A percentile compares a stretch with the other conserved stretches of the same genome.
phyloP scores from a whole-genome alignment of 2,888 invertebrate species.

The Chymomyza procnemis region DNA sequence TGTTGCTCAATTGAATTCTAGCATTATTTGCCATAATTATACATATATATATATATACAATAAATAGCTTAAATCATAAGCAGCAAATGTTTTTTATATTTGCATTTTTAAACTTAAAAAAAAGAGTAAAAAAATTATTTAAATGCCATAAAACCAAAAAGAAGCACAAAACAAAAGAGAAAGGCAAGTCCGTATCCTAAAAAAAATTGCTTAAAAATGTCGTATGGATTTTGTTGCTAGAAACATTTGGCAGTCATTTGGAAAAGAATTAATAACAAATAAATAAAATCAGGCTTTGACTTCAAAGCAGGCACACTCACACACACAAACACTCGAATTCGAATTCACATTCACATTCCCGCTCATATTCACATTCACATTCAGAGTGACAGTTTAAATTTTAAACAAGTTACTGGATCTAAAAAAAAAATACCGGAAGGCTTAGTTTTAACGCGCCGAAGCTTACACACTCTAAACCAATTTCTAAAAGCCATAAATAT shows the following conservation, averaged over 20 bases:
- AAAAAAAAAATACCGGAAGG: background rate
- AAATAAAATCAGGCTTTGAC: constrained; percentile 43
- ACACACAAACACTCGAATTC: constrained; percentile 21
- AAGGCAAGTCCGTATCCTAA: constrained; percentile 45
- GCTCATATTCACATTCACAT: background rate
- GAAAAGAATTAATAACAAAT: constrained; percentile 10
- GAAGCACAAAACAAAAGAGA: constrained; percentile 40
- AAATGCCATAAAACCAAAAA: constrained; percentile 20
- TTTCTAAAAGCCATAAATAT: background rate
- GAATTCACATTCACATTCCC: background rate
- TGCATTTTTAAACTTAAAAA: constrained; percentile 31
- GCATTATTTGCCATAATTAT: constrained; percentile 62
- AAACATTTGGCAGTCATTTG: constrained; percentile 3
- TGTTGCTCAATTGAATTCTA: constrained; percentile 24
- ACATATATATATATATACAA: constrained; percentile 11
- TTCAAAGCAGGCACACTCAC: constrained; percentile 42
- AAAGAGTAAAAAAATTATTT: constrained; percentile 4
- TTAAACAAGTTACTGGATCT: constrained; percentile 53
- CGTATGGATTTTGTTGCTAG: background rate
- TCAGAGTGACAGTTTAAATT: constrained; percentile 47
- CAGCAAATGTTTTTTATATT: constrained; percentile 30
- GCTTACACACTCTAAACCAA: background rate
- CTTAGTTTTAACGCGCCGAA: background rate
- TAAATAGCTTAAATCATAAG: background rate
- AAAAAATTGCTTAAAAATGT: constrained; percentile 21